Base-by-base conservation (phyloP, 35 echinoderm and acorn worm genomes). In the Holothuria glaberrima region DNA sequence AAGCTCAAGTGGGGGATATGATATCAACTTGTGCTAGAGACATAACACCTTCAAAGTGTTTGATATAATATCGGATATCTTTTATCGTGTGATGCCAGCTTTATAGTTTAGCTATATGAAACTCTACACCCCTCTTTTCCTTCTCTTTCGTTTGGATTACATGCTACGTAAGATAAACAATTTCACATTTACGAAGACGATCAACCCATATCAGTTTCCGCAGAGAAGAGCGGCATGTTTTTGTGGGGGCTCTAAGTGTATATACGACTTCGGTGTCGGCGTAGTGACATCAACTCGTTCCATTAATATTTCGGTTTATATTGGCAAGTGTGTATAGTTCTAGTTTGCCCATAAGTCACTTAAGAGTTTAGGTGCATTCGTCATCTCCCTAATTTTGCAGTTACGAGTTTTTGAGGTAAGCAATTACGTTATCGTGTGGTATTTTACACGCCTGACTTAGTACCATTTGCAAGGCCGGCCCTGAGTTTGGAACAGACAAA, bases 31-130 rank as follows among this genome's bases (percentile, higher is more conserved):
- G 21, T 32, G 38, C 20, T 29, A 54, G 54, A 83, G 38, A 83
- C 54, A 25, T 61, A 61, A 83, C 79, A 83, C 79, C 79, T 83
- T 83, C 58, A 48, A 12, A 57, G 56, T 83, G 79, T 83, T 83
- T 83, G 79, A 83, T 83, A 83, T 83, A 30, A 83, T 83, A 83
- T 83, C 79, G 22, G 48, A 59, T 83, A 83, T 83, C 79, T 61
- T 30, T 83, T 83, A 83, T 83, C 79, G 79, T 61, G 79, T 30
- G 44, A 32, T 57, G 79, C 48, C 48, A 58, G 79, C 58, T 83
- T 83, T 83, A 83, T 58, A 83, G 79, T 61, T 83, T 83, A 58
- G 79, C 45, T 58, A 83, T 83, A 83, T 83, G 79, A 83, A 83
- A 83, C 54, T 83, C 56, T 21, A 83, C 48, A 57, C 58, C 79